Base-by-base conservation (phyloP, 1,140 invertebrate species). In the Catajapyx aquilonaris region DNA sequence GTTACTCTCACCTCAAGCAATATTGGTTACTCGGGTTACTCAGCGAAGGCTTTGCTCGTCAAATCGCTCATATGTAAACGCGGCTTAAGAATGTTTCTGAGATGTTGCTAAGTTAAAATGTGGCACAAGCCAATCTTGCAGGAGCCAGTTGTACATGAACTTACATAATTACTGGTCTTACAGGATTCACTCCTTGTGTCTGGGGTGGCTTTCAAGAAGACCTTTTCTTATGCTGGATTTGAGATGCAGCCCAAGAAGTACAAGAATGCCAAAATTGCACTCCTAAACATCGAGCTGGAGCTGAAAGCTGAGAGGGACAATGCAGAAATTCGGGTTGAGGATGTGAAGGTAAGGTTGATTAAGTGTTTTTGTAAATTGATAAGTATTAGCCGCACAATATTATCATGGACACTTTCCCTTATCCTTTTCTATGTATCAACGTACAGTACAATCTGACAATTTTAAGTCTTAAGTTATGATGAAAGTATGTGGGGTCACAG, bases 231-330 rank as follows among this genome's bases (percentile, higher is more conserved):
- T 55, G 95, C 95, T 46, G 95, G 95, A 5, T 99, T 99, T 61
- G 94, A 98, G 65, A 99, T 99, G 95, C 94, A 98, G 52, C 91
- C 86, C 0, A 98, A 98, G 61, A 75, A 66, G 34, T 96, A 94
- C 50, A 62, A 69, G 10, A 70, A 83, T 19, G 91, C 88, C 43
- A 94, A 91, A 64, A 97, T 99, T 50, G 94, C 94, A 5, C 54
- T 98, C 11, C 64, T 99, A 0, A 99, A 99, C 54, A 91, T 99
- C 48, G 95, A 99, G 60, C 59, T 99, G 40, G 95, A 99, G 61
- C 58, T 97, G 31, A 95, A 96, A 58, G 87, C 91, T 2, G 95
- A 99, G 56, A 73, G 87, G 42, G 91, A 97, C 46, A 99, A 99
- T 63, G 95, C 95, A 31, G 95, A 99, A 69, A 66, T 96, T 35